Percentiles rank a stretch among this genome's conserved stretches.
phyloP scores from a whole-genome alignment of 1,140 invertebrate species.

The Acromyrmex echinatior region DNA sequence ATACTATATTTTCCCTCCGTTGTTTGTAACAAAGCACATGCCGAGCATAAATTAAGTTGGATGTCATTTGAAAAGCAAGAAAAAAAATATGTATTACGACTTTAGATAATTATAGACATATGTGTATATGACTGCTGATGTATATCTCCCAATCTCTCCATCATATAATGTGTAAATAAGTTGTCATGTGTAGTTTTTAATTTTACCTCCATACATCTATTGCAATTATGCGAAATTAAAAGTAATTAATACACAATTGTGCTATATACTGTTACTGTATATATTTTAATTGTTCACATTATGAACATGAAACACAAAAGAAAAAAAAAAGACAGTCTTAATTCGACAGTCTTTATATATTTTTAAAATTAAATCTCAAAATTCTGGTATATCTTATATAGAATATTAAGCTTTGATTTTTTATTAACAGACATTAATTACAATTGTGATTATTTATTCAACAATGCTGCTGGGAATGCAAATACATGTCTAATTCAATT shows the following conservation, averaged over 20 bases:
- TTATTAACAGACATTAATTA: not conserved
- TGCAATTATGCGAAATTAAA: not conserved
- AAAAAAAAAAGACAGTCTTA: not conserved
- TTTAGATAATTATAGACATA: slow-evolving; percentile 78
- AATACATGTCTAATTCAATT: slow-evolving; percentile 45
- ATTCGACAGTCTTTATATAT: not conserved
- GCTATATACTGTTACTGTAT: not conserved
- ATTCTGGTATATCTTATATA: not conserved
- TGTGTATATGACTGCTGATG: slow-evolving; percentile 80
- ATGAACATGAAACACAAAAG: not conserved
- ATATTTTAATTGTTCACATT: not conserved
- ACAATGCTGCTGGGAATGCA: slow-evolving; percentile 37
- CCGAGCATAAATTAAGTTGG: slow-evolving; percentile 73
- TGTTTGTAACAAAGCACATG: slow-evolving; percentile 71
- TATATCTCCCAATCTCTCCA: slow-evolving; percentile 74
- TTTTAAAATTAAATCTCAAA: not conserved
- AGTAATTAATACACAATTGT: not conserved
- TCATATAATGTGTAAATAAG: slow-evolving; percentile 85
- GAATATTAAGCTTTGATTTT: not conserved
- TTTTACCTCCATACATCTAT: slow-evolving; percentile 10
- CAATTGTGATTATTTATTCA: slow-evolving; percentile 62
- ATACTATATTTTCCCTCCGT: slow-evolving; percentile 69
- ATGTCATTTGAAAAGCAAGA: slow-evolving; percentile 66
- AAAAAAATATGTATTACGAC: slow-evolving; percentile 74
- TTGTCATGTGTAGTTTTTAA: slow-evolving; percentile 38